phyloP scores from a whole-genome alignment of 2,888 invertebrate genomes.

The Tholera decimalis region DNA sequence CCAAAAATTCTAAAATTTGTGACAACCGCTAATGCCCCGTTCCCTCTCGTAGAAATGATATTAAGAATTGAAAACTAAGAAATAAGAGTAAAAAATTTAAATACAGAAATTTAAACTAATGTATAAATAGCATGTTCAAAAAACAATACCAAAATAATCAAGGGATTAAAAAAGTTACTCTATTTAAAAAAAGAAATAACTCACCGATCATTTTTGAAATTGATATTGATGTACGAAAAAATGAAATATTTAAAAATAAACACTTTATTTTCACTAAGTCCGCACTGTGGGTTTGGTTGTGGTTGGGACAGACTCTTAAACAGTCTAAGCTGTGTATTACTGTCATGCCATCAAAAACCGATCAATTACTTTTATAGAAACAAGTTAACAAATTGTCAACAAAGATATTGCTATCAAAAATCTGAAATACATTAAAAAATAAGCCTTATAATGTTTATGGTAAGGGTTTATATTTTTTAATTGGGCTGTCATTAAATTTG shows the following conservation, averaged over 20 bases:
- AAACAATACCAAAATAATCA: neutral
- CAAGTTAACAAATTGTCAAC: constrained; percentile 17
- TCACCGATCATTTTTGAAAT: constrained; percentile 59
- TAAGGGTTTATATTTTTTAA: constrained; percentile 4
- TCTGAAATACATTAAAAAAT: constrained; percentile 25
- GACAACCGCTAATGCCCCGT: too few species aligned
- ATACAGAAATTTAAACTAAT: neutral
- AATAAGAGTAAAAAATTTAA: too few species aligned
- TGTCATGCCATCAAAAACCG: constrained; percentile 50
- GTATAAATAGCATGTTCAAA: neutral
- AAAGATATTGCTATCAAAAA: constrained; percentile 17
- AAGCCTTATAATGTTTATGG: neutral
- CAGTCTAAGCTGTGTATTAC: constrained; percentile 57
- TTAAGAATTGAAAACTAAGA: too few species aligned
- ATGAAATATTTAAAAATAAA: constrained; percentile 9
- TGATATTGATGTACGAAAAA: constrained; percentile 18
- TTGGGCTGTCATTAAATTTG: constrained; percentile 22
- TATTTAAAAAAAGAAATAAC: constrained; percentile 22
- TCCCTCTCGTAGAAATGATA: too few species aligned
- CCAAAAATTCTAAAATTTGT: too few species aligned
- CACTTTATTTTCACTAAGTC: constrained; percentile 23
- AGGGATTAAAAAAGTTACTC: neutral
- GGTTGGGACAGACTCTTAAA: constrained; percentile 47
- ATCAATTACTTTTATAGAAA: constrained; percentile 63
- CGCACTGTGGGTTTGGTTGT: constrained; percentile 19